phyloP scores from a whole-genome alignment of 1,140 invertebrate species.

The Hydropsyche tenuis region DNA sequence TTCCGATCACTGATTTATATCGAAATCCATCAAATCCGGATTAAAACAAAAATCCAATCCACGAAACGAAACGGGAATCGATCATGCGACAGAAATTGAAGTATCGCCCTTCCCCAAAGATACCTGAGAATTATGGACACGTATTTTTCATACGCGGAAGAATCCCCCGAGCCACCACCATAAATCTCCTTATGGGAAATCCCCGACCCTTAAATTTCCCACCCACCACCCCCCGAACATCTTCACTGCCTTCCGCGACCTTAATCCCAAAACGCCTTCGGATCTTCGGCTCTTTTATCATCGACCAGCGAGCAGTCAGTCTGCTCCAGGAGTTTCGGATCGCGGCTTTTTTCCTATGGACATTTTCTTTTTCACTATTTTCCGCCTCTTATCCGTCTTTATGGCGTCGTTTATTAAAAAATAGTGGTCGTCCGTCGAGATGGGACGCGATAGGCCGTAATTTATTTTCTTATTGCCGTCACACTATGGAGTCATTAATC shows the following conservation, averaged over 20 bases:
- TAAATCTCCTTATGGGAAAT: not conserved
- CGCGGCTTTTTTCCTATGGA: not conserved
- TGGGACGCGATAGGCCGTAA: not conserved
- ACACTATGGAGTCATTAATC: slow-evolving; percentile 15
- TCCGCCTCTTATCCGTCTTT: not conserved
- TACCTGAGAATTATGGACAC: slow-evolving; percentile 17
- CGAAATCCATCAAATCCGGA: too few relatives aligned
- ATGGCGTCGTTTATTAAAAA: slow-evolving; percentile 8
- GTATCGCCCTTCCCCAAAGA: not conserved
- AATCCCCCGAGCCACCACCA: not conserved
- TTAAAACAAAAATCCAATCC: too few relatives aligned
- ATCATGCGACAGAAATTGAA: slow-evolving; percentile 5
- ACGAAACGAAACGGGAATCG: not conserved
- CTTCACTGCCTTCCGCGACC: not conserved
- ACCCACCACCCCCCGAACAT: not conserved
- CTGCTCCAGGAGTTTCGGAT: not conserved
- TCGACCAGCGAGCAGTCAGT: not conserved
- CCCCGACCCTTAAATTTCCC: not conserved
- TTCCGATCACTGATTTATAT: too few relatives aligned
- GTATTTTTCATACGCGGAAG: slow-evolving; percentile 10
- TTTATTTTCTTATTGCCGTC: slow-evolving; percentile 20
- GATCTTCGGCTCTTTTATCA: not conserved
- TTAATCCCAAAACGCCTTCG: not conserved
- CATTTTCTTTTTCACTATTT: too few relatives aligned
- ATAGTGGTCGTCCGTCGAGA: slow-evolving; percentile 1